A percentile compares a stretch with the other conserved stretches of the same genome.
Conservation (phyloP, 2,888 invertebrate genomes). For the Congeria kusceri region DNA sequence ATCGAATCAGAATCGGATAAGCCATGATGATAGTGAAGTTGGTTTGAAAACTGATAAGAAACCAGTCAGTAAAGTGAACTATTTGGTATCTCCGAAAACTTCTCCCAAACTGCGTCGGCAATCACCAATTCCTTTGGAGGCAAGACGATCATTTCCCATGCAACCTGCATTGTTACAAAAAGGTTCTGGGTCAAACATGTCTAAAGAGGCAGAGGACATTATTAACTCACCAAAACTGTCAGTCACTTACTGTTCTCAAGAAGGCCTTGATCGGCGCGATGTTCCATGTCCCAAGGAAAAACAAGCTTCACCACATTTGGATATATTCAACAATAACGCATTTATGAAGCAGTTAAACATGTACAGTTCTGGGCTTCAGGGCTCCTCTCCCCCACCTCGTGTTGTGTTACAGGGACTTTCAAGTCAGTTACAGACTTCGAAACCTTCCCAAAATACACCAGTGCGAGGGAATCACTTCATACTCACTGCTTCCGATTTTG, state of each 20-base stretch:
- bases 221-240: conserved; percentile 65
- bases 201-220: conserved; percentile 70
- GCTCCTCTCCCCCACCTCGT: conserved; percentile 77
- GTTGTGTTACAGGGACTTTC: conserved; percentile 71
- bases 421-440: conserved; percentile 39
- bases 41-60: conserved; percentile 50
- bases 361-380: conserved; percentile 61
- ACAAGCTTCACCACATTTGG: conserved; percentile 44
- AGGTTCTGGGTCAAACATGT: conserved; percentile 66
- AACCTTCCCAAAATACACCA: conserved; percentile 58
- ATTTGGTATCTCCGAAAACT: conserved; percentile 64
- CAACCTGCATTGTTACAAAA: conserved; percentile 46
- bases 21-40: conserved; percentile 67
- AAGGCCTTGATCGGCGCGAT: conserved; percentile 42
- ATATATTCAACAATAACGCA: conserved; percentile 59
- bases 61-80: conserved; percentile 59
- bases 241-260: conserved; percentile 60
- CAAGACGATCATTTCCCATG: conserved; percentile 66
- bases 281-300: conserved; percentile 19
- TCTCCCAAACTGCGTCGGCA: conserved; percentile 55
- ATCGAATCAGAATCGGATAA: conserved; percentile 37
- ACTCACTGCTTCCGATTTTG: conserved; percentile 44
- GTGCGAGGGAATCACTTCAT: conserved; percentile 73
- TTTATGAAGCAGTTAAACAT: conserved; percentile 68
- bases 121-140: conserved; percentile 56